phyloP scores from a whole-genome alignment of 1,140 invertebrate genomes.

The Melipona quadrifasciata region DNA sequence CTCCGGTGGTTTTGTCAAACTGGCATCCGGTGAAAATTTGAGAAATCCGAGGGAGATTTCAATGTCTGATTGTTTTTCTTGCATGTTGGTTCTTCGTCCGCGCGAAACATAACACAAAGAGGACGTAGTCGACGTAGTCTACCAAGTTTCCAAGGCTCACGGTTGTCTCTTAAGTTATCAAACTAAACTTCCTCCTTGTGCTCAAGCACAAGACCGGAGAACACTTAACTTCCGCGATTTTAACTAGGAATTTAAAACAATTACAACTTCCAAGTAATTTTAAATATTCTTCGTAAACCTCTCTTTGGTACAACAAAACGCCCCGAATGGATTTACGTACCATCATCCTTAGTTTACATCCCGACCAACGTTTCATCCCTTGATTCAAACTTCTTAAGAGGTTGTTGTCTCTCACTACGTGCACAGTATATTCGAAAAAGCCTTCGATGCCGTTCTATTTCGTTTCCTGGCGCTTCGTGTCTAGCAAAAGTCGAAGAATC shows the following conservation, averaged over 20 bases:
- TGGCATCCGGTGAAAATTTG: not conserved
- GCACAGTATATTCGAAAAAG: constrained; percentile 14
- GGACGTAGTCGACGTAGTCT: not conserved
- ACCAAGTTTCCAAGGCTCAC: not conserved
- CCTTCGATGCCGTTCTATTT: constrained; percentile 37
- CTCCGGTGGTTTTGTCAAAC: too few species aligned
- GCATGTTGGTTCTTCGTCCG: too few species aligned
- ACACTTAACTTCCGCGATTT: not conserved
- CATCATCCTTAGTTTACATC: not conserved
- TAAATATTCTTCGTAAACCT: not conserved
- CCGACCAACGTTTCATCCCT: too few species aligned
- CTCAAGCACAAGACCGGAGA: not conserved
- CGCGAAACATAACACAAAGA: not conserved
- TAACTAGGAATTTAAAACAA: too few species aligned
- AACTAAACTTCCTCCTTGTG: not conserved
- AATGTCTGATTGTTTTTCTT: not conserved
- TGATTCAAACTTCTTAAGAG: not conserved
- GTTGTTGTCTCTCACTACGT: not conserved
- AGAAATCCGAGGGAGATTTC: not conserved
- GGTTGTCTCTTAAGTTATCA: not conserved
- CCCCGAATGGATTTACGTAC: not conserved
- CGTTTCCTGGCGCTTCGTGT: not conserved
- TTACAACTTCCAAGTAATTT: not conserved
- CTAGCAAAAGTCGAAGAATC: constrained; percentile 26
- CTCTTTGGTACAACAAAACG: not conserved